Evolutionary conservation across 2,888 invertebrate species (phyloP), one percentile per base, ranked within the genome.

Genomic region (Creontiades dilutus): DNA sequence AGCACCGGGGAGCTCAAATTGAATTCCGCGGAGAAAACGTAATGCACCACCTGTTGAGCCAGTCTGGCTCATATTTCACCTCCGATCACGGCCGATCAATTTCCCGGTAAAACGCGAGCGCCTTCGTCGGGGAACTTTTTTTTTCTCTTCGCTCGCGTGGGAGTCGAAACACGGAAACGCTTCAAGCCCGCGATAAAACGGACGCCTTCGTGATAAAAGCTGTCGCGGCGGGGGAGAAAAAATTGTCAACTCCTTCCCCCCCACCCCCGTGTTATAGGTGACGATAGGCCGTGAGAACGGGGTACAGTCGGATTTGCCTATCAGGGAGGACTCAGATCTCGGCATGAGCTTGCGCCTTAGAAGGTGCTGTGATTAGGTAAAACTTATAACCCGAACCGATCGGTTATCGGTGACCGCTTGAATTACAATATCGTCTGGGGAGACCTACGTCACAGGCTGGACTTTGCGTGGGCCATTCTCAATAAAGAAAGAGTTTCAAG

Each of bases 11-110:
- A 1, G 16, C n/a, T 47, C 13, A 80, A 80, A 80, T 80, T 80
- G 78, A 46, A 47, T 80, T 80, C 78, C 37, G 78, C 47, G 27
- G 9, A 46, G 46, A 12, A 27, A 46, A 80, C 47, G 78, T 80
- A 80, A 80, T 80, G 78, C 78, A 80, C 78, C 78, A 80, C 78
- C 78, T 80, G 78, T 80, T 80, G 78, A 37, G 78, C 14, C 78
- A 14, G 16, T 11, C 37, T 68, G n/a, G 19, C n/a, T 19, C n/a
- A 47, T 47, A 80, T 37, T 47, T 80, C n/a, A 47, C 7, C 2
- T 4, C 23, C 13, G 78, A 80, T 80, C 78, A 80, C 37, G 14
- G 78, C 47, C 47, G 37, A 27, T 37, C 28, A 37, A 27, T 76
- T 76, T 37, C 37, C 37, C 76, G 14, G 19, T 27, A 76, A 27